A percentile compares a stretch with the other conserved stretches of the same genome.
phyloP scores from a whole-genome alignment of 2,888 invertebrate genomes.

The Hypselothyrea guttata region DNA sequence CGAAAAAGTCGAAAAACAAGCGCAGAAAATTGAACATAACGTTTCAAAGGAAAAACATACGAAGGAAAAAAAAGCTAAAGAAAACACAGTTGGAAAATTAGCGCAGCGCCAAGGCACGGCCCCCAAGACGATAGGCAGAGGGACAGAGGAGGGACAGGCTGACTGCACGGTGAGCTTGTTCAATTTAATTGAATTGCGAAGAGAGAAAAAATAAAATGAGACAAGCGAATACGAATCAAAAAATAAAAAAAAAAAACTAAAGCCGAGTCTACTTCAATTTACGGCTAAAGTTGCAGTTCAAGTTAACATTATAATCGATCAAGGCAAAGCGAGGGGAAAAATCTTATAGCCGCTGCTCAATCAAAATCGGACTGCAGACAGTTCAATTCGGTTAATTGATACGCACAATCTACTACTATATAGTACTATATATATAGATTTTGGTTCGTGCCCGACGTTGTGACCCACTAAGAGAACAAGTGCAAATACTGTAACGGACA shows the following conservation, averaged over 20 bases:
- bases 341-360: slow-evolving; percentile 45
- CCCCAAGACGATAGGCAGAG: slow-evolving; percentile 37
- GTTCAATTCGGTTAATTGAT: slow-evolving; percentile 67
- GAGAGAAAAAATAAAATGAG: slow-evolving; percentile 35
- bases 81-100: slow-evolving; percentile 70
- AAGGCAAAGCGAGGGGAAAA: slow-evolving; percentile 71
- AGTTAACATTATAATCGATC: slow-evolving; percentile 78
- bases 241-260: slow-evolving; percentile 25
- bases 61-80: slow-evolving; percentile 46
- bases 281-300: slow-evolving; percentile 18
- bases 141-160: slow-evolving; percentile 4
- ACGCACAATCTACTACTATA: slow-evolving; percentile 70
- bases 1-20: slow-evolving; percentile 60
- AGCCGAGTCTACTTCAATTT: slow-evolving; percentile 41
- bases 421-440: no score
- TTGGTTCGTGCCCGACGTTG: slow-evolving; percentile 54
- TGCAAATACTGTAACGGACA: no score
- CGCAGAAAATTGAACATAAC: slow-evolving; percentile 73
- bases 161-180: slow-evolving; percentile 66
- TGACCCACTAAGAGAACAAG: slow-evolving; percentile 61
- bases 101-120: slow-evolving; percentile 67
- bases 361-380: slow-evolving; percentile 43
- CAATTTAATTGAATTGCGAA: slow-evolving; percentile 72
- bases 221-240: slow-evolving; percentile 39
- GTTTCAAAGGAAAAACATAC: slow-evolving; percentile 50